Conservation (phyloP, 2,797 vertebrate species). For the Acanthurus lineatus region DNA sequence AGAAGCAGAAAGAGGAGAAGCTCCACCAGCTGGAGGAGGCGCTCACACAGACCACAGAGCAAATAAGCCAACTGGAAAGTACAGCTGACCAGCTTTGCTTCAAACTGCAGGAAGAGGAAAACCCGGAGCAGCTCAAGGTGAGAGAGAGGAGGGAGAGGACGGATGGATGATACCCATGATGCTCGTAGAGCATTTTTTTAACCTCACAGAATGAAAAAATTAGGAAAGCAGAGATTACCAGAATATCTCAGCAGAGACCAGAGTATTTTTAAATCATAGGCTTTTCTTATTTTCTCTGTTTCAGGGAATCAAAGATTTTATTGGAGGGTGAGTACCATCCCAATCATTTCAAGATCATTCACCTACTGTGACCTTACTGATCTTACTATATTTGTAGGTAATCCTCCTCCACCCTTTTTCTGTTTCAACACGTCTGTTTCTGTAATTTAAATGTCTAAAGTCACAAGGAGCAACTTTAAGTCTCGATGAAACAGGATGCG, state of each 20-base stretch:
- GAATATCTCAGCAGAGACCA: conserved; percentile 23
- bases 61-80: conserved; percentile 78
- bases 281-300: conserved; percentile 58
- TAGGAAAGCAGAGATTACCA: background rate
- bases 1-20: conserved; percentile 77
- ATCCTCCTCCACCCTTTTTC: background rate
- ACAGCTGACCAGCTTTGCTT: conserved; percentile 61
- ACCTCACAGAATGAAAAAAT: too few species aligned
- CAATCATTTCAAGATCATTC: background rate
- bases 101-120: conserved; percentile 80
- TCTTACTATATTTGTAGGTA: background rate
- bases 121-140: conserved; percentile 82
- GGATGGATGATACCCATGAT: background rate
- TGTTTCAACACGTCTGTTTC: background rate
- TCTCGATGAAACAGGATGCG: conserved; percentile 38
- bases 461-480: conserved; percentile 5
- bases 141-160: background rate
- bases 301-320: conserved; percentile 85
- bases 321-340: conserved; percentile 75
- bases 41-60: conserved; percentile 74
- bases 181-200: too few species aligned
- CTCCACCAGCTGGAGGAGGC: conserved; percentile 76
- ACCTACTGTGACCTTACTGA: background rate
- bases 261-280: conserved; percentile 24
- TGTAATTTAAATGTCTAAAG: background rate